phyloP scores from a whole-genome alignment of 2,888 invertebrate genomes.

The Portevinia maculata region DNA sequence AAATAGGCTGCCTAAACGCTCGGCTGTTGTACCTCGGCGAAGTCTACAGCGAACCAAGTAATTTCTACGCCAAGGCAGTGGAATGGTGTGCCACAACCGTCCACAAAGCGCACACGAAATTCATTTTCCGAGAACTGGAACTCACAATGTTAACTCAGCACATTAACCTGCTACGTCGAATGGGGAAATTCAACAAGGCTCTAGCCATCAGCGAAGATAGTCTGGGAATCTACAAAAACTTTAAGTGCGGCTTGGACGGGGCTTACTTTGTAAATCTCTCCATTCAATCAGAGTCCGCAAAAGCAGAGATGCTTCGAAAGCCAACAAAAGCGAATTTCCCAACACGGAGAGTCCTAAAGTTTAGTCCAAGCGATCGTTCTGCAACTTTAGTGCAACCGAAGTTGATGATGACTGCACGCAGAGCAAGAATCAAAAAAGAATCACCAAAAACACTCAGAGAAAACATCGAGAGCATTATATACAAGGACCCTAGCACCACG shows the following conservation, averaged over 20 bases:
- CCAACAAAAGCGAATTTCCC: conserved; percentile 3
- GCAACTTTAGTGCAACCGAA: not conserved
- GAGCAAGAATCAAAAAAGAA: conserved; percentile 21
- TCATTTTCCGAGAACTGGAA: conserved; percentile 56
- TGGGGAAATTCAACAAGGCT: conserved; percentile 75
- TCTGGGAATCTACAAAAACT: conserved; percentile 40
- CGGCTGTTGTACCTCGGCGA: conserved; percentile 78
- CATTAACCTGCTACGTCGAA: conserved; percentile 78
- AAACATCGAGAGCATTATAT: conserved; percentile 53
- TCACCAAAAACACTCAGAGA: conserved; percentile 50
- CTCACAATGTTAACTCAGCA: conserved; percentile 76
- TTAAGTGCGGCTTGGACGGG: conserved; percentile 45
- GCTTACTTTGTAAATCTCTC: conserved; percentile 42
- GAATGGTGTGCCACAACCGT: conserved; percentile 75
- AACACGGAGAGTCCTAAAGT: conserved; percentile 35
- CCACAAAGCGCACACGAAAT: conserved; percentile 55
- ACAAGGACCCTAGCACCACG: conserved; percentile 26
- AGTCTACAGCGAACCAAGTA: conserved; percentile 76
- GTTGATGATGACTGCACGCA: not conserved
- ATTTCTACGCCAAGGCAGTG: conserved; percentile 77
- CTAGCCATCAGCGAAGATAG: conserved; percentile 67
- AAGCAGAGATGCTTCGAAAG: conserved; percentile 30
- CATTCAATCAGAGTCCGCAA: conserved; percentile 45
- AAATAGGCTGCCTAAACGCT: conserved; percentile 79
- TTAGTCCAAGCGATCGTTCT: conserved; percentile 39